Evolutionary conservation across 2,113 vertebrate species (phyloP).

Genomic region (Sterrhoptilus dennistouni): DNA sequence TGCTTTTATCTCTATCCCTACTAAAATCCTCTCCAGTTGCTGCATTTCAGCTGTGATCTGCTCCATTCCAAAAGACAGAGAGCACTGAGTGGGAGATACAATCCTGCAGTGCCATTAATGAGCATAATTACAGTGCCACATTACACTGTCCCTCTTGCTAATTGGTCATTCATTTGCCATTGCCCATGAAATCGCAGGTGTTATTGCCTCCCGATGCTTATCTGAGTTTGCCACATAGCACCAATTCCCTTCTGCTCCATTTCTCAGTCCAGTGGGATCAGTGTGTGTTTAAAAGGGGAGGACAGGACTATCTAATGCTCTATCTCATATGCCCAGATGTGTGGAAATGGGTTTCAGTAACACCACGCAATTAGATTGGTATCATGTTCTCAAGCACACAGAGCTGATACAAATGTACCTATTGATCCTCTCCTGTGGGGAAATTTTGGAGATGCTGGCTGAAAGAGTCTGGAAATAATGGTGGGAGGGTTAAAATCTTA

Average conservation of each 20-base stretch:
- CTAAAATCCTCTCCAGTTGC: neutral
- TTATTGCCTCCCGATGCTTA: constrained; percentile 6
- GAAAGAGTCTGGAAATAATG: neutral
- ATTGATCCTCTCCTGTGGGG: neutral
- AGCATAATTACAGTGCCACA: constrained; percentile 41
- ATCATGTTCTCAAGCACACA: neutral
- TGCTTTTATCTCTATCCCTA: neutral
- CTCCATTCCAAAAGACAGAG: neutral
- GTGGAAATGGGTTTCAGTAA: constrained; percentile 35
- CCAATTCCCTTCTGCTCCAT: constrained; percentile 36
- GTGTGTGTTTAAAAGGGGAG: neutral
- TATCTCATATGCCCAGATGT: constrained; percentile 8
- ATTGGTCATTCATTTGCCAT: constrained; percentile 53
- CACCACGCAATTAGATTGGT: neutral
- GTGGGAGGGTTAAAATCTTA: neutral
- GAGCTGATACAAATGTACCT: neutral
- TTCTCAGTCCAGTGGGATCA: constrained; percentile 39
- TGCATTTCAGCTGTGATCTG: neutral
- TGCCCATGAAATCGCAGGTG: constrained; percentile 42
- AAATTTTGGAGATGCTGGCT: neutral
- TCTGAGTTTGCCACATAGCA: neutral
- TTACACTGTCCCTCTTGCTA: constrained; percentile 53
- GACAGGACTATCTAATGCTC: neutral
- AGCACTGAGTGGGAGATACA: neutral
- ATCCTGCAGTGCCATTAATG: constrained; percentile 56